phyloP scores from a whole-genome alignment of 1,140 invertebrate genomes.

The Penaeus japonicus region DNA sequence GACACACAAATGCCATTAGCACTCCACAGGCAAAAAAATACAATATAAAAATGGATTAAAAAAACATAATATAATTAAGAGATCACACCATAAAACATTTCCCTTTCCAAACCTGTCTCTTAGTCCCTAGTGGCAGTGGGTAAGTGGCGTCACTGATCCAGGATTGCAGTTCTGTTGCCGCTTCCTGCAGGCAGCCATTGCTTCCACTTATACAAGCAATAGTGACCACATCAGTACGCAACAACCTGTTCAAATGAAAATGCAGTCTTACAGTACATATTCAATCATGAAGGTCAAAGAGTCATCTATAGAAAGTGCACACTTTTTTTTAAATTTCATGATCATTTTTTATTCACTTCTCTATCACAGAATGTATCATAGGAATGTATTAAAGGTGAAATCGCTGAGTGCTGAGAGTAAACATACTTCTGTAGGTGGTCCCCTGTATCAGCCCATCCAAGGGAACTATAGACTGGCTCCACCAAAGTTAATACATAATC shows the following conservation, averaged over 20 bases:
- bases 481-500: constrained; percentile 59
- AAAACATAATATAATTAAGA: not conserved
- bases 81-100: not conserved
- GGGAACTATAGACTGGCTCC: constrained; percentile 65
- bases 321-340: too few species aligned
- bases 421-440: constrained; percentile 70
- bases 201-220: constrained; percentile 39
- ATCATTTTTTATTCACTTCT: too few species aligned
- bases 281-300: too few species aligned
- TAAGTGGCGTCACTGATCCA: constrained; percentile 29
- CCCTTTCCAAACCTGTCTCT: constrained; percentile 36
- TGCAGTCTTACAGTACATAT: too few species aligned
- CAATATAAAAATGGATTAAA: not conserved
- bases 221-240: constrained; percentile 39
- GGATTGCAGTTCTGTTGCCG: constrained; percentile 10
- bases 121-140: constrained; percentile 37
- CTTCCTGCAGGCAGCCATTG: constrained; percentile 30
- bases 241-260: constrained; percentile 15
- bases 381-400: not conserved
- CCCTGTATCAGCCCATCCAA: constrained; percentile 71
- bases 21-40: too few species aligned
- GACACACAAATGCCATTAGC: too few species aligned
- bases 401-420: not conserved
- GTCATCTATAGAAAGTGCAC: too few species aligned
- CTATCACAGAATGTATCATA: too few species aligned